Conservation (phyloP, 2,888 invertebrate species). For the Hirudinaria manillensis region DNA sequence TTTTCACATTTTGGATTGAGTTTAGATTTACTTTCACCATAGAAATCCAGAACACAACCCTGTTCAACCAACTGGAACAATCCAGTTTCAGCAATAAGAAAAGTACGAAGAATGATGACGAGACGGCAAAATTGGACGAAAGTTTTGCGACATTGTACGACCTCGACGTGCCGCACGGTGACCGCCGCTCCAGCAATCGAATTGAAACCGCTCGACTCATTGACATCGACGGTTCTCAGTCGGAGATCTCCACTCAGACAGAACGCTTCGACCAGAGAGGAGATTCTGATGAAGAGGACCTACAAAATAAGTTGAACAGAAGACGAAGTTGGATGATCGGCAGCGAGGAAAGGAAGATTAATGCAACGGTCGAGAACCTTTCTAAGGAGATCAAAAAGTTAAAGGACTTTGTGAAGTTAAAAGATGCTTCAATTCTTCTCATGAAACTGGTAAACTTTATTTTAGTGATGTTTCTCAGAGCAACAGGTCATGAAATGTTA, state of each 20-base stretch:
- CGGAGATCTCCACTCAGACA: not conserved
- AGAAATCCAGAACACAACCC: not conserved
- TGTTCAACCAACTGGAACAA: not conserved
- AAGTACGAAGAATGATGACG: not conserved
- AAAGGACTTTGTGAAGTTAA: constrained; percentile 7
- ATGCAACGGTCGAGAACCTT: not conserved
- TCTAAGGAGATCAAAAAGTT: not conserved
- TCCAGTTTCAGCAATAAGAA: not conserved
- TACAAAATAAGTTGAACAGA: not conserved
- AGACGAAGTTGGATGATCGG: too few relatives aligned
- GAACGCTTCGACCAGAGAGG: too few relatives aligned
- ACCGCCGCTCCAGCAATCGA: not conserved
- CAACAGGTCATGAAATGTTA: not conserved
- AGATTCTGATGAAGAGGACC: not conserved
- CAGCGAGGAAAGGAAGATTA: too few relatives aligned
- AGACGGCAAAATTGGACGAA: constrained; percentile 2
- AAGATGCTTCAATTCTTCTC: constrained; percentile 4
- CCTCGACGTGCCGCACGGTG: not conserved
- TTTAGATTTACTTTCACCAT: not conserved
- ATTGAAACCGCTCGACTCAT: not conserved
- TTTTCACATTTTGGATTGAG: too few relatives aligned
- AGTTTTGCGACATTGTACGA: not conserved
- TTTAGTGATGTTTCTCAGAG: not conserved
- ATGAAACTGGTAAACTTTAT: not conserved
- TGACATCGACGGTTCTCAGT: not conserved